phyloP scores from a whole-genome alignment of 92 coral and sea anemone genomes.

The Actinostola sp. region DNA sequence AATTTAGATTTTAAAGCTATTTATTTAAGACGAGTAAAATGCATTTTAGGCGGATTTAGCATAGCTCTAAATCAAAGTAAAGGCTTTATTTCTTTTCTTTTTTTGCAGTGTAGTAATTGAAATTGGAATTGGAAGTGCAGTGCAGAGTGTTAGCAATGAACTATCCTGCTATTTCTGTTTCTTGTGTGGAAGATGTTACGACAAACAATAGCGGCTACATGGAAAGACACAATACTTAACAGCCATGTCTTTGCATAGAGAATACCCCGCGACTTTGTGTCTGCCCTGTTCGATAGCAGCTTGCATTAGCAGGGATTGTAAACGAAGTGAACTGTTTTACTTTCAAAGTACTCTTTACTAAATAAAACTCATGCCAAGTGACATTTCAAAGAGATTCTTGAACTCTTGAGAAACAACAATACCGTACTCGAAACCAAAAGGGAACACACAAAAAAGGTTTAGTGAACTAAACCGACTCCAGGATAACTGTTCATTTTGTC shows the following conservation, averaged over 20 bases:
- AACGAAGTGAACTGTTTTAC: neutral
- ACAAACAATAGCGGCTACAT: neutral
- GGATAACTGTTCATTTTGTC: conserved; percentile 3
- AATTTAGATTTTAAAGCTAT: neutral
- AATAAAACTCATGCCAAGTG: neutral
- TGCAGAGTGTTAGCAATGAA: neutral
- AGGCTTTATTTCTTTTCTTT: no score
- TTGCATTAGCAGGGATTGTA: neutral
- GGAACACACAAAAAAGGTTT: no score
- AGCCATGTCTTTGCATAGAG: neutral
- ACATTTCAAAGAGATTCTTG: neutral
- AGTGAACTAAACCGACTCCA: neutral
- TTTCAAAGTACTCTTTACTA: neutral
- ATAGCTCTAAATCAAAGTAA: no score
- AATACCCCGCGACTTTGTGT: neutral
- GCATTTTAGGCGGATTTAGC: neutral
- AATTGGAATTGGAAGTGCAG: no score
- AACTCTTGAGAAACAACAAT: conserved; percentile 4
- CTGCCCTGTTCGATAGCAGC: neutral
- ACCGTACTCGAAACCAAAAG: neutral
- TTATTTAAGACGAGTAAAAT: conserved; percentile 10
- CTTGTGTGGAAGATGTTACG: neutral
- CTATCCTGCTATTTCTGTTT: neutral
- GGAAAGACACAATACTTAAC: neutral
- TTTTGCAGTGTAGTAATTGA: no score